These are phyloP conservation scores for Trisateles emortualis DNA, from an alignment of 2,888 invertebrate species.

Conservation along the genomic window DNA sequence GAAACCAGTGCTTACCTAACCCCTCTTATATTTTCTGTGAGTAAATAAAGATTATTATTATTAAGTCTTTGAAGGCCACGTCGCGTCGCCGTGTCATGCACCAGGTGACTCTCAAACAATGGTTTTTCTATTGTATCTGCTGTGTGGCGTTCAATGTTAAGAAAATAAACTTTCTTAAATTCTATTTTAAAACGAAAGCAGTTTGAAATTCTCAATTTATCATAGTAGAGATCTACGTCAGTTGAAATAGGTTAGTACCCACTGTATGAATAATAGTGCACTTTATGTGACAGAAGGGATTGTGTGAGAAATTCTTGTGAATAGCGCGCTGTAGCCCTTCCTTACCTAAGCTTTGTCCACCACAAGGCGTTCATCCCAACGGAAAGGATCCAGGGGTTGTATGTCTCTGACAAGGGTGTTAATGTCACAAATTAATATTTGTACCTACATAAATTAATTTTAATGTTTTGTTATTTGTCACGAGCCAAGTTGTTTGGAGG, in stretches of 20 bases:
- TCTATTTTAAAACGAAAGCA: slow-evolving; percentile 38
- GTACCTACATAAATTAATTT: slow-evolving; percentile 56
- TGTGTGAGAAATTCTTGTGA: slow-evolving; percentile 71
- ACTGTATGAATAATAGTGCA: slow-evolving; percentile 76
- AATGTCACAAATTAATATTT: slow-evolving; percentile 63
- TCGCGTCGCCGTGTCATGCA: too few relatives aligned
- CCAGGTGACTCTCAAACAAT: too few relatives aligned
- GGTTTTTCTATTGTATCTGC: too few relatives aligned
- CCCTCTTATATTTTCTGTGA: too few relatives aligned
- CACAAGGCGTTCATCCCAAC: slow-evolving; percentile 58
- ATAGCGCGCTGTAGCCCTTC: slow-evolving; percentile 57
- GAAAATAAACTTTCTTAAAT: too few relatives aligned
- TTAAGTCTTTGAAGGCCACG: too few relatives aligned
- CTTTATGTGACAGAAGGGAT: slow-evolving; percentile 74
- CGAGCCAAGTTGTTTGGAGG: slow-evolving; percentile 14
- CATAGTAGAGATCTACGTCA: slow-evolving; percentile 67
- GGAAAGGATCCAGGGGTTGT: slow-evolving; percentile 52
- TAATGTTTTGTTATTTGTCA: slow-evolving; percentile 49
- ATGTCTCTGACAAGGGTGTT: slow-evolving; percentile 65
- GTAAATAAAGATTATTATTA: too few relatives aligned
- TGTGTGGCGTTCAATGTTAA: too few relatives aligned
- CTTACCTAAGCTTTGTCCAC: slow-evolving; percentile 66
- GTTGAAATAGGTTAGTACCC: slow-evolving; percentile 63
- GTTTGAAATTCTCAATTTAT: slow-evolving; percentile 66
- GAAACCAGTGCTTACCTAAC: too few relatives aligned